phyloP scores from a whole-genome alignment of 2,113 vertebrate species.

The Daubentonia madagascariensis region DNA sequence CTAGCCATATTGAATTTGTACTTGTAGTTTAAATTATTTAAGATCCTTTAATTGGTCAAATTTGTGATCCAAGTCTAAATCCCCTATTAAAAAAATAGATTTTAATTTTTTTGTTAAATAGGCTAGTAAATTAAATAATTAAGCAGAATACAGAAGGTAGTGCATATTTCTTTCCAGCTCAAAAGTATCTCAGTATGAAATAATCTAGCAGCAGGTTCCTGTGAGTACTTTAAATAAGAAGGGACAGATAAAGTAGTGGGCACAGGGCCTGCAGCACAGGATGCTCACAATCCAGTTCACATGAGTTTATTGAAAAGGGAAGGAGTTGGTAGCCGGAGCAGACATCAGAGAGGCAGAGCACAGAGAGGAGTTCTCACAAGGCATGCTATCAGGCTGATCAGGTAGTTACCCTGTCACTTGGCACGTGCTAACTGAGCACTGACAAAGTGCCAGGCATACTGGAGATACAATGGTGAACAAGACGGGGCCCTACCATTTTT shows the following conservation, averaged over 20 bases:
- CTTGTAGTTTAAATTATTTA: conserved; percentile 14
- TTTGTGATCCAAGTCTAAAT: not conserved
- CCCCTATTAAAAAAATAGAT: not conserved
- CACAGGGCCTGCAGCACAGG: not conserved
- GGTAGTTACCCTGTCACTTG: not conserved
- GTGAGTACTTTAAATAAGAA: not conserved
- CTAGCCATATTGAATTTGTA: not conserved
- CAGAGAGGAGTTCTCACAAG: not conserved
- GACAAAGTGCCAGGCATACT: not conserved
- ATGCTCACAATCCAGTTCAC: not conserved
- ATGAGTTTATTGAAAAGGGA: not conserved
- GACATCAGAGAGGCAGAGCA: not conserved
- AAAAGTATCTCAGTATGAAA: not conserved
- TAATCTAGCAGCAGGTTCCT: not conserved
- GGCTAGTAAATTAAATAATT: not conserved
- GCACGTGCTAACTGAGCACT: not conserved
- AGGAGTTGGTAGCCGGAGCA: not conserved
- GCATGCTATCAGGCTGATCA: not conserved
- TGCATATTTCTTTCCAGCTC: not conserved
- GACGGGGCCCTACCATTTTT: not conserved
- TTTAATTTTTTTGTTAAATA: not conserved
- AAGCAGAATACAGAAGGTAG: not conserved
- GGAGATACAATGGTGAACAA: too few species aligned
- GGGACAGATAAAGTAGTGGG: not conserved
- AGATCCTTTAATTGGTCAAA: not conserved